Evolutionary conservation across 1,140 invertebrate species (phyloP).

Genomic region (Tetramorium simillimum): DNA sequence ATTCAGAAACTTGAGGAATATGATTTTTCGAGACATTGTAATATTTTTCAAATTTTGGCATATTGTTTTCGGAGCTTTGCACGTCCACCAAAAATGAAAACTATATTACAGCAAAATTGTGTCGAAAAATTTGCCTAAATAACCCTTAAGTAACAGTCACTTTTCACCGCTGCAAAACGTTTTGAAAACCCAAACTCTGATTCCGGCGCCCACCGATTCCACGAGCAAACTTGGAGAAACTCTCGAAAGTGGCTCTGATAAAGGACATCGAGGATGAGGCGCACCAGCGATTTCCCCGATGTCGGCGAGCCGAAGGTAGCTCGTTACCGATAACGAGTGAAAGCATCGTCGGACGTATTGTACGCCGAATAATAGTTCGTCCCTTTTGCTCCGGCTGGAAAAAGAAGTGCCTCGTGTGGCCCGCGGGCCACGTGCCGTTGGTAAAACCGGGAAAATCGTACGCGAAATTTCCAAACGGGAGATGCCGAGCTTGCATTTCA

Average conservation of each 20-base stretch:
- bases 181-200: constrained; percentile 2
- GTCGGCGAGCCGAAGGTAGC: constrained; percentile 60
- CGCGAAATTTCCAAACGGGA: constrained; percentile 26
- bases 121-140: not conserved
- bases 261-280: constrained; percentile 46
- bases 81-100: too few species aligned
- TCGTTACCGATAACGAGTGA: constrained; percentile 74
- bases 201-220: not conserved
- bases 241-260: constrained; percentile 47
- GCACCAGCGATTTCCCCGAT: constrained; percentile 63
- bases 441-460: constrained; percentile 26
- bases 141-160: constrained; percentile 32
- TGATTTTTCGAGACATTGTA: too few species aligned
- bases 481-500: not conserved
- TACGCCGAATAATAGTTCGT: constrained; percentile 65
- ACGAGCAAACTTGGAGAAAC: constrained; percentile 23
- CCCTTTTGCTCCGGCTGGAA: constrained; percentile 27
- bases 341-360: constrained; percentile 67
- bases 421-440: constrained; percentile 42
- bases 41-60: too few species aligned
- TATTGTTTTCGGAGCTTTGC: too few species aligned
- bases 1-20: too few species aligned
- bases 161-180: constrained; percentile 58
- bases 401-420: constrained; percentile 34
- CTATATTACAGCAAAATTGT: not conserved